Conservation (phyloP, 2,797 vertebrate genomes). For the Sebastiscus albofasciatus region DNA sequence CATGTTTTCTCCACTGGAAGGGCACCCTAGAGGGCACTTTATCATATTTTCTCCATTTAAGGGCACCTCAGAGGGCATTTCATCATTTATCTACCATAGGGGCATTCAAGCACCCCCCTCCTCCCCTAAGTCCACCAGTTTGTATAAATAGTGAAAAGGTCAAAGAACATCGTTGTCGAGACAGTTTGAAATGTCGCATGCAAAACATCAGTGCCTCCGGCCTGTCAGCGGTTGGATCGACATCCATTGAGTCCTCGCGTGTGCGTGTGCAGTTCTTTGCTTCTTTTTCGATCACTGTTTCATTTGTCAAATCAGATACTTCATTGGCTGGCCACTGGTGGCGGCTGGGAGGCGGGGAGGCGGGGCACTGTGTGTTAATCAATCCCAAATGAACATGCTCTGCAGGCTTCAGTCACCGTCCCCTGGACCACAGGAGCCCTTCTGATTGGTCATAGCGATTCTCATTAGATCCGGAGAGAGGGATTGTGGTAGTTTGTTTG, state of each 20-base stretch:
- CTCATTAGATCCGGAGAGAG: slow-evolving; percentile 27
- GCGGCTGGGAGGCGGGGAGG: neutral
- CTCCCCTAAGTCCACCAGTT: too few species aligned
- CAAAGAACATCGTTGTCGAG: slow-evolving; percentile 2
- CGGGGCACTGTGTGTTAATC: slow-evolving; percentile 29
- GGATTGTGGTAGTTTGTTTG: slow-evolving; percentile 14
- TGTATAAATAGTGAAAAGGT: neutral
- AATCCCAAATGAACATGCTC: slow-evolving; percentile 29
- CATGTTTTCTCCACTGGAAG: too few species aligned
- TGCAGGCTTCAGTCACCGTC: slow-evolving; percentile 1
- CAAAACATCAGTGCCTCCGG: neutral
- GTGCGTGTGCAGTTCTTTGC: neutral
- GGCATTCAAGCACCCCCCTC: too few species aligned
- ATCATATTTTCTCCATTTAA: neutral
- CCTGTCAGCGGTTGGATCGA: neutral
- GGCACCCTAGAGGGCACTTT: too few species aligned
- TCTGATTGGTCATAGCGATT: slow-evolving; percentile 3
- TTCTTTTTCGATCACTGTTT: slow-evolving; percentile 21
- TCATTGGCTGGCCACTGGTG: slow-evolving; percentile 28
- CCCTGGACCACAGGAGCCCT: slow-evolving; percentile 18
- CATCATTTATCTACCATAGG: too few species aligned
- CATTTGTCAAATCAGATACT: slow-evolving; percentile 48
- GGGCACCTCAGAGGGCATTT: neutral
- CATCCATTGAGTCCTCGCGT: slow-evolving; percentile 12
- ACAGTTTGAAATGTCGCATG: slow-evolving; percentile 37